These are phyloP conservation scores for Ips typographus DNA, from an alignment of 1,140 invertebrate genomes.

Conservation along the genomic window DNA sequence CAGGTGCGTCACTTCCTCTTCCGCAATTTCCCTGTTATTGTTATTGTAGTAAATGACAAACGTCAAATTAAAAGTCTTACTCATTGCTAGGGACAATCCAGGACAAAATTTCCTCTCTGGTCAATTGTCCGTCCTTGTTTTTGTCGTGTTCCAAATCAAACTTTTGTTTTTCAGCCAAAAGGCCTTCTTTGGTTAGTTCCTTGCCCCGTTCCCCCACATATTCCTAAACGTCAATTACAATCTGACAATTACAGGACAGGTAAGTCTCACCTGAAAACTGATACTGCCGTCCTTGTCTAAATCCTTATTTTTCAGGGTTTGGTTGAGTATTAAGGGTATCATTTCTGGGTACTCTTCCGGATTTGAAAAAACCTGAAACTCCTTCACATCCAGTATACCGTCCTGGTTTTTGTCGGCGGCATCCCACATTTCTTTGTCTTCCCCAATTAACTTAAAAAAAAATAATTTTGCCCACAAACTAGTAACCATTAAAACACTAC, in stretches of 20 bases:
- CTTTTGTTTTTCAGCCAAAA: constrained; percentile 83
- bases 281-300: constrained; percentile 78
- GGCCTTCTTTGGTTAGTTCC: constrained; percentile 78
- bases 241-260: neutral
- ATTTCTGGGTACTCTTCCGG: constrained; percentile 92
- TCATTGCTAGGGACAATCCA: constrained; percentile 94
- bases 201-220: constrained; percentile 74
- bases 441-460: constrained; percentile 59
- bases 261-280: constrained; percentile 62
- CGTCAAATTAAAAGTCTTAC: constrained; percentile 58
- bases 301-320: constrained; percentile 86
- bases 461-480: constrained; percentile 9
- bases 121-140: constrained; percentile 82
- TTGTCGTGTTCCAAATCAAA: constrained; percentile 89
- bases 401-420: constrained; percentile 86
- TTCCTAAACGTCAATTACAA: constrained; percentile 54
- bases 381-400: constrained; percentile 71
- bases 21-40: constrained; percentile 74
- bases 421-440: constrained; percentile 85
- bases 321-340: constrained; percentile 79
- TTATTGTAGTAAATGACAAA: constrained; percentile 4
- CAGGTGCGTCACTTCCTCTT: constrained; percentile 89
- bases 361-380: constrained; percentile 89
- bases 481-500: constrained; percentile 8
- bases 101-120: constrained; percentile 75